Base-by-base conservation (phyloP, 1,140 invertebrate genomes). In the Homalodisca vitripennis region DNA sequence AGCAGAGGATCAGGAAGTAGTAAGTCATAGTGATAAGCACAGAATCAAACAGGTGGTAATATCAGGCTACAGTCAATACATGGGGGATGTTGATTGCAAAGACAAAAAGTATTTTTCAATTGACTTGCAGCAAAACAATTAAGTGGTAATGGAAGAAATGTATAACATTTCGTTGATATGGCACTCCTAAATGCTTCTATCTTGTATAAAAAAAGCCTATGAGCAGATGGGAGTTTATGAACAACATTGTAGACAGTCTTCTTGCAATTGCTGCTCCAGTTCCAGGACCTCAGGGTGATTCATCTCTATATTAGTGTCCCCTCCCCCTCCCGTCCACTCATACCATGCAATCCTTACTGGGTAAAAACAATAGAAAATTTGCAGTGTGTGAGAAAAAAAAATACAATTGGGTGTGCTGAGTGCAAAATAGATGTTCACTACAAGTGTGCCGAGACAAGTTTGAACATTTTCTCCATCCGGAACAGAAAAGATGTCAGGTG, bases 221-320 rank as follows among this genome's bases (percentile, higher is more conserved):
- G 30, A 47, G 53, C 73, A 71, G 73, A 62, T 69, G 46, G 32
- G 17, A 32, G 20, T 47, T 30, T 31, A 64, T 64, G 29, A 20
- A n/a, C 12, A 24, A 46, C 29, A 64, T 64, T 34, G 27, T 64
- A 6, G 17, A 17, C 34, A 41, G 34, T 41, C 34, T 41, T 41
- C 17, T 41, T 6, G 17, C 34, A 41, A 17, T 6, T 10, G 6
- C 34, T 10, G 55, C 14, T 6, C 22, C 55, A 6, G 14, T 27
- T 6, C 24, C 55, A 26, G 55, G 14, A 13, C 55, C 10, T 6
- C 22, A 26, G 12, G 24, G 6, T 2, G 2, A 2, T 6, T 2
- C 22, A n/a, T n/a, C n/a, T n/a, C n/a, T n/a, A n/a, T n/a, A n/a
- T n/a, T n/a, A n/a, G 22, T 3, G n/a, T 6, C 55, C 14, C 24